A percentile compares a stretch with the other conserved stretches of the same genome.
Conservation (phyloP, 2,113 vertebrate species). For the Myotis brandtii region DNA sequence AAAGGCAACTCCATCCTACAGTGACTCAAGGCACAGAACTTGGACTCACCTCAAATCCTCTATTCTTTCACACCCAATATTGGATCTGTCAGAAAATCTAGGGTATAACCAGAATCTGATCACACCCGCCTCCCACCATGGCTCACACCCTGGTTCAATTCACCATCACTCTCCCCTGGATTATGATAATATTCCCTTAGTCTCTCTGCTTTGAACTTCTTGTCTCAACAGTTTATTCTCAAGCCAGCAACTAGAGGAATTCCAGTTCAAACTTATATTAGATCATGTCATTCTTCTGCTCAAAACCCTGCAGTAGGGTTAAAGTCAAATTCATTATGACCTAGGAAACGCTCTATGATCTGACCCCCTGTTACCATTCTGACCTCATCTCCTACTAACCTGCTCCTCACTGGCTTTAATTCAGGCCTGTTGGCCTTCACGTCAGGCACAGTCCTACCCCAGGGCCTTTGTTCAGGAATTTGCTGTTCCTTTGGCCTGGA, state of each 20-base stretch:
- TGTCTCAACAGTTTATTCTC: neutral
- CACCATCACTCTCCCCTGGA: neutral
- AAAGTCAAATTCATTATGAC: slow-evolving; percentile 36
- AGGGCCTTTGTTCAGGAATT: neutral
- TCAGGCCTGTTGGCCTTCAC: neutral
- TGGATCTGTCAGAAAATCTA: neutral
- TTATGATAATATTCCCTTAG: neutral
- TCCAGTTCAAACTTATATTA: neutral
- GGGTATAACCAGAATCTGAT: neutral
- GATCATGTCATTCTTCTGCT: neutral
- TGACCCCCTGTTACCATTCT: neutral
- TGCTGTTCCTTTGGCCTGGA: neutral
- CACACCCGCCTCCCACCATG: neutral
- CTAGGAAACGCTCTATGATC: neutral
- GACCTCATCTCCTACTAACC: neutral
- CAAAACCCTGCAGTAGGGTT: neutral
- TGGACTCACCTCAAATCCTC: neutral
- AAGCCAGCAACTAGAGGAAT: neutral
- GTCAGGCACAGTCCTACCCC: neutral
- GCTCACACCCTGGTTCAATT: neutral
- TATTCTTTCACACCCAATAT: neutral
- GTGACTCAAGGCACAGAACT: neutral
- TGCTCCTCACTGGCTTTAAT: neutral
- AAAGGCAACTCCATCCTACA: neutral
- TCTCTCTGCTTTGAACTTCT: neutral